Base-by-base conservation (phyloP, 2,888 invertebrate species). In the Pegoplata infirma region DNA sequence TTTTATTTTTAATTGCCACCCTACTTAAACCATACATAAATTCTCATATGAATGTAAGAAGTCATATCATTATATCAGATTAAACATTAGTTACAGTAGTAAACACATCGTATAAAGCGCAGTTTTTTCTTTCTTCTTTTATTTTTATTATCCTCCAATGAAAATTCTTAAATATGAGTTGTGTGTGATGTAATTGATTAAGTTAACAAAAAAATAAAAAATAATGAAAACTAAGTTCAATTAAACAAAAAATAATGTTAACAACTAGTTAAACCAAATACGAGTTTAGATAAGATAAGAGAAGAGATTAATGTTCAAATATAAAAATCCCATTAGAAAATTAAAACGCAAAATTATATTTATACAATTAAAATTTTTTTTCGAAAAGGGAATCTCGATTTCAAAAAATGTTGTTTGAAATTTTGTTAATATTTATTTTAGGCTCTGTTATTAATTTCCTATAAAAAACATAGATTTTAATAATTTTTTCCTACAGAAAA, bases 141-240 rank as follows among this genome's bases (percentile, higher is more conserved):
- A 36, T 14, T 61, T 56, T 55, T 21, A 19, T 66, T 59, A 53
- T 44, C 6, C 25, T 32, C 23, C 23, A 40, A 66, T 66, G 28
- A 58, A 55, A 56, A 61, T 61, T 66, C 56, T 32, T 28, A 68
- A 68, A 68, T 63, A 73, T 73, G 46, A 58, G 19, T 64, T 68
- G 51, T 67, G n/a, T n/a, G 49, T 53, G 64, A 69, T 69, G 56
- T 78, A 78, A 78, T 73, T 73, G 77, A 78, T 73, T 78, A 73
- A 64, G n/a, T 47, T 53, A 63, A 58, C 25, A 32, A n/a, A 56
- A 56, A 46, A 28, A 49, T 28, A 10, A 36, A 58, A 10, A 32
- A 47, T 56, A 4, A 19, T 16, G n/a, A 58, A 68, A 77, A 68
- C 36, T 46, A 12, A 46, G 40, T 68, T 67, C 19, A 58, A 73